phyloP scores from a whole-genome alignment of 2,797 vertebrate genomes.

The Loris lydekkerianus region DNA sequence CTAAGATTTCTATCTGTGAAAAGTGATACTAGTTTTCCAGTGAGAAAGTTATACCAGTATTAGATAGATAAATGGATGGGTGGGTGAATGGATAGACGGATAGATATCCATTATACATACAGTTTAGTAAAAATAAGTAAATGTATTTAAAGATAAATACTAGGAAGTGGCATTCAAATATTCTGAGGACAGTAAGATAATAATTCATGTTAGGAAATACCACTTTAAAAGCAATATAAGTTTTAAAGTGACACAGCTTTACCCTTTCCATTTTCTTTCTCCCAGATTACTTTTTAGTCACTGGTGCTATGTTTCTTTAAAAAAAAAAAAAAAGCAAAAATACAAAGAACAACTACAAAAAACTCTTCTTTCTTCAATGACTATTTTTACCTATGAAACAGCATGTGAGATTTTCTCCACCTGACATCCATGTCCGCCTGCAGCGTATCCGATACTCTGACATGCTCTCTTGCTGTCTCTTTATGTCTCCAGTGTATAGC shows the following conservation, averaged over 20 bases:
- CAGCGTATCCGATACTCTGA: not conserved
- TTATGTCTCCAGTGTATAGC: not conserved
- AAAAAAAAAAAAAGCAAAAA: not conserved
- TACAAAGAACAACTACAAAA: too few species aligned
- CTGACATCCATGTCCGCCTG: too few species aligned
- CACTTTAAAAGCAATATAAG: not conserved
- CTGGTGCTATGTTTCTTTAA: not conserved
- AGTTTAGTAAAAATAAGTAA: constrained; percentile 29
- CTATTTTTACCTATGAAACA: not conserved
- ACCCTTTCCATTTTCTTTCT: constrained; percentile 2
- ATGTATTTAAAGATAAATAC: not conserved
- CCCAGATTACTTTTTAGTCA: not conserved
- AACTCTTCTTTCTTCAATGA: not conserved
- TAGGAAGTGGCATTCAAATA: not conserved
- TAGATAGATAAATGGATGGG: not conserved
- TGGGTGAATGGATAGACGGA: not conserved
- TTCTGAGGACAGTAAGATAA: not conserved
- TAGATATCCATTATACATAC: not conserved
- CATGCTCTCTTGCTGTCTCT: not conserved
- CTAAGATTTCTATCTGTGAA: constrained; percentile 17
- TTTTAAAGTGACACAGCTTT: not conserved
- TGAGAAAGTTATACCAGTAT: not conserved
- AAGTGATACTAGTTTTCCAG: not conserved
- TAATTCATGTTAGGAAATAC: not conserved
- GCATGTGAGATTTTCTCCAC: not conserved